Evolutionary conservation across 2,888 invertebrate genomes (phyloP).

Genomic region (Pilophorus perplexus): DNA sequence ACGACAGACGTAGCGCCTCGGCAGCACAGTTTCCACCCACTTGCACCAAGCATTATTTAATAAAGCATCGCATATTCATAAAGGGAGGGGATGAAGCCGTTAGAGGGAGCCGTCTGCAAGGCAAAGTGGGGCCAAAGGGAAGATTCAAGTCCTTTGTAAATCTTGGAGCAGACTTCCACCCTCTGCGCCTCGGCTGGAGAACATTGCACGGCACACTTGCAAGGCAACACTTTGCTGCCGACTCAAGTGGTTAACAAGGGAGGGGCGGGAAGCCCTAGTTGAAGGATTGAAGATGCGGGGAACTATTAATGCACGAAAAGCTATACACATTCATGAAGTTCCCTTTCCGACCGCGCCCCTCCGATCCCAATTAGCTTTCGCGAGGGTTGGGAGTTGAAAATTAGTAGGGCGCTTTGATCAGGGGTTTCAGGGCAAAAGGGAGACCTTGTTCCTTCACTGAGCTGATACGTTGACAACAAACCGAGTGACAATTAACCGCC

Average conservation of each 20-base stretch:
- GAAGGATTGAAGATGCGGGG: conserved; percentile 15
- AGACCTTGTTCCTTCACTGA: no score
- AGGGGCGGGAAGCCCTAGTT: background rate
- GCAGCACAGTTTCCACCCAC: conserved; percentile 20
- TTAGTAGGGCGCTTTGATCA: conserved; percentile 22
- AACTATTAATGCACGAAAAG: conserved; percentile 11
- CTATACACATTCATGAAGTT: conserved; percentile 24
- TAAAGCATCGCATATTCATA: conserved; percentile 28
- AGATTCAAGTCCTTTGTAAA: conserved; percentile 10
- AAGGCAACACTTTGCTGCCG: background rate
- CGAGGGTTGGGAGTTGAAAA: conserved; percentile 5
- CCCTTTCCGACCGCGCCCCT: background rate
- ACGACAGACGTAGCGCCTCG: no score
- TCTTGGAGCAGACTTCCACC: background rate
- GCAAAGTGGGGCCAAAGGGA: background rate
- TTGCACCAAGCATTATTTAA: conserved; percentile 13
- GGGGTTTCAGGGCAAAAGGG: no score
- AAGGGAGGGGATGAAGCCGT: conserved; percentile 7
- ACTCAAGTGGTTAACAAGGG: background rate
- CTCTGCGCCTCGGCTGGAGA: background rate
- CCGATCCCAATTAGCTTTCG: conserved; percentile 8
- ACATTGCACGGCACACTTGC: no score
- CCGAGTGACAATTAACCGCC: no score
- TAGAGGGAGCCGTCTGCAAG: background rate
- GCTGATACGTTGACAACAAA: no score